Conservation (phyloP, 2,888 invertebrate genomes). For the Mythimna loreyi region DNA sequence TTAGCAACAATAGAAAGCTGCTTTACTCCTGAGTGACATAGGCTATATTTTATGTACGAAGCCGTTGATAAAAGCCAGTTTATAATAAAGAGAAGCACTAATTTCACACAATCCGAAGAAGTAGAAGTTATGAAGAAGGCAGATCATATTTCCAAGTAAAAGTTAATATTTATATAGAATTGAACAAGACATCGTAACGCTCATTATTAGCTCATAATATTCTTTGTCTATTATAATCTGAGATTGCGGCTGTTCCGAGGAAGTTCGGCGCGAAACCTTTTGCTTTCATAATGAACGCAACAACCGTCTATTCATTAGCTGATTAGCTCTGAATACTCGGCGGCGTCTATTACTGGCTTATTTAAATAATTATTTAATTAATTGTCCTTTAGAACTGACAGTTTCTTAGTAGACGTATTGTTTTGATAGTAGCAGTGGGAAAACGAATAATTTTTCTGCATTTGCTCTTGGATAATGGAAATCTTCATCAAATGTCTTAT, state of each 20-base stretch:
- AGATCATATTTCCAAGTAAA: not conserved
- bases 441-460: not conserved
- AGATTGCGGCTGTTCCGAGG: slow-evolving; percentile 20
- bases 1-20: no score
- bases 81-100: no score
- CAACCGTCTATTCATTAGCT: slow-evolving; percentile 52
- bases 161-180: not conserved
- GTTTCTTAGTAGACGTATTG: not conserved
- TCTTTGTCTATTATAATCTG: slow-evolving; percentile 47
- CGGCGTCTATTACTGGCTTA: slow-evolving; percentile 36
- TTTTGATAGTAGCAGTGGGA: not conserved
- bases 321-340: slow-evolving; percentile 33
- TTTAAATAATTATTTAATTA: slow-evolving; percentile 50
- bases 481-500: no score
- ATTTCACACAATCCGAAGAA: no score
- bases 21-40: no score
- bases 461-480: not conserved
- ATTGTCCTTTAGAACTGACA: slow-evolving; percentile 13
- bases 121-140: no score
- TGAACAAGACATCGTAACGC: not conserved
- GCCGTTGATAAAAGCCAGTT: no score
- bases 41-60: no score
- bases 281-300: slow-evolving; percentile 32
- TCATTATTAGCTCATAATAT: slow-evolving; percentile 35
- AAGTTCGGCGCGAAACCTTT: slow-evolving; percentile 13